A percentile compares a stretch with the other conserved stretches of the same genome.
Evolutionary conservation across 2,113 vertebrate species (phyloP).

Genomic region (Sigmodon hispidus): DNA sequence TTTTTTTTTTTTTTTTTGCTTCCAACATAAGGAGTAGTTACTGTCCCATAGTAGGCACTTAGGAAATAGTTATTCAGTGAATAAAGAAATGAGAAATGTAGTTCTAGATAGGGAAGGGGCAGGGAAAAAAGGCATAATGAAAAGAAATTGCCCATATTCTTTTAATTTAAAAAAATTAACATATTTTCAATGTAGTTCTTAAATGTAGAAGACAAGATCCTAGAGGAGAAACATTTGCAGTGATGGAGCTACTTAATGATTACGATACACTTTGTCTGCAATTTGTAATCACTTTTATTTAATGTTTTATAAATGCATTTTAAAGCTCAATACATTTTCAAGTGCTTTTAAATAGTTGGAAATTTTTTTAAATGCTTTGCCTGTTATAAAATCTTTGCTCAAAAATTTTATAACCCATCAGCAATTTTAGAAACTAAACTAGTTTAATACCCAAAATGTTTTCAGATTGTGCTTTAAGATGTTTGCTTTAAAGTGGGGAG

Average conservation of each 20-base stretch:
- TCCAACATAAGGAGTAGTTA: background rate
- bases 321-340: slow-evolving; percentile 45
- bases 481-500: background rate
- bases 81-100: background rate
- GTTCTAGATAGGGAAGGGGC: background rate
- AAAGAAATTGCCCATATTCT: background rate
- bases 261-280: background rate
- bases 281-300: slow-evolving; percentile 52
- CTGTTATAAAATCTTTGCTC: slow-evolving; percentile 44
- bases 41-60: background rate
- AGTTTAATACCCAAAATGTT: slow-evolving; percentile 51
- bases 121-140: background rate
- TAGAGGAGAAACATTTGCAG: slow-evolving; percentile 1
- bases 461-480: slow-evolving; percentile 41
- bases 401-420: slow-evolving; percentile 38
- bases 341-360: slow-evolving; percentile 53
- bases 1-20: background rate
- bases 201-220: slow-evolving; percentile 50
- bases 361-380: slow-evolving; percentile 51
- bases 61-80: background rate
- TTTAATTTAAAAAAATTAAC: background rate
- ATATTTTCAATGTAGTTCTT: slow-evolving; percentile 23
- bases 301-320: slow-evolving; percentile 61
- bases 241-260: background rate
- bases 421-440: slow-evolving; percentile 60